Evolutionary conservation across 2,888 invertebrate genomes (phyloP).

Genomic region (Hoplodrina blanda): DNA sequence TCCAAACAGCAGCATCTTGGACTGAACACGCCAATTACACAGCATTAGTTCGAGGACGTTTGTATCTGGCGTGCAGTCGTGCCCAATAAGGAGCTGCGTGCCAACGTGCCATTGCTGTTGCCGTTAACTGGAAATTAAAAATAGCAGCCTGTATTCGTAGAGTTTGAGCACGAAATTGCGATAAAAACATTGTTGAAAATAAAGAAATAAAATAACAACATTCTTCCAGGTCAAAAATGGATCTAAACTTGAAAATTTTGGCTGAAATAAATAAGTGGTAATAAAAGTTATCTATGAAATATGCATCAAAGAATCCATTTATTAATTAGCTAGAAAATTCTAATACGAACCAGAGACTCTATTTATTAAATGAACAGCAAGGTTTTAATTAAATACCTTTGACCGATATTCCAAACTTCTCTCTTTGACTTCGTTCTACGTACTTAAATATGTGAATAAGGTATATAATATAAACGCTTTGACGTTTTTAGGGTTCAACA

Average conservation of each 20-base stretch:
- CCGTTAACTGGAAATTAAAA: constrained; percentile 45
- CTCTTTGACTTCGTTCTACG: constrained; percentile 33
- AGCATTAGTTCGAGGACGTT: constrained; percentile 66
- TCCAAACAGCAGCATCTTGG: constrained; percentile 61
- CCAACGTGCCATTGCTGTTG: constrained; percentile 54
- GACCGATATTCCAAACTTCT: constrained; percentile 41
- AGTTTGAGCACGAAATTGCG: constrained; percentile 9
- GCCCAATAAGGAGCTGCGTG: constrained; percentile 59
- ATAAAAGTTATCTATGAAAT: neutral
- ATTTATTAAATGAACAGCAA: constrained; percentile 34
- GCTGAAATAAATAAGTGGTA: neutral
- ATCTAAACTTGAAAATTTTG: neutral
- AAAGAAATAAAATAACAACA: constrained; percentile 2
- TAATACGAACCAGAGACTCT: constrained; percentile 20
- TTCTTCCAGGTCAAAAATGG: neutral
- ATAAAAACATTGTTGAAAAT: neutral
- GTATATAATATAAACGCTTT: constrained; percentile 25
- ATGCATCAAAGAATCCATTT: constrained; percentile 8
- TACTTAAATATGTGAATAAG: constrained; percentile 36
- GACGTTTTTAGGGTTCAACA: constrained; percentile 20
- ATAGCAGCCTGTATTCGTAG: constrained; percentile 27
- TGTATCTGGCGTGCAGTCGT: constrained; percentile 57
- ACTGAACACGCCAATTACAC: constrained; percentile 68
- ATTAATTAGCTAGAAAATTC: constrained; percentile 6
- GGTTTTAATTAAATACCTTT: constrained; percentile 52